These are phyloP conservation scores for Hypena proboscidalis DNA, from an alignment of 2,888 invertebrate genomes.

Conservation along the genomic window DNA sequence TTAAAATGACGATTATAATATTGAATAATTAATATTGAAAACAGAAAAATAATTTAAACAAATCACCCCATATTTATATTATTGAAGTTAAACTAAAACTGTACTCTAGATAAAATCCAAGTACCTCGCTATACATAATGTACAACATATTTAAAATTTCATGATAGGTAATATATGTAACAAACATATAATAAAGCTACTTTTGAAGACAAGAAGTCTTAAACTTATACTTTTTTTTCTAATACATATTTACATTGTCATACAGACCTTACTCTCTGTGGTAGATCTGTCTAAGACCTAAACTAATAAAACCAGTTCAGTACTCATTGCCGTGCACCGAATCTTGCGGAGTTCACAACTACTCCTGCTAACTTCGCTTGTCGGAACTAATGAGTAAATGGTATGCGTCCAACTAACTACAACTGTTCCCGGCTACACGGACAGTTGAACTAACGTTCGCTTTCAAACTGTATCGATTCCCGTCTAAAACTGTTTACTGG, in stretches of 20 bases:
- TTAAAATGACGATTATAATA: no score
- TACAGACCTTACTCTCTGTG: slow-evolving; percentile 30
- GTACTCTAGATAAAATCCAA: no score
- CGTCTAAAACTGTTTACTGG: slow-evolving; percentile 23
- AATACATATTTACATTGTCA: not conserved
- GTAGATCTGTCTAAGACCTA: slow-evolving; percentile 15
- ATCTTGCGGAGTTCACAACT: slow-evolving; percentile 41
- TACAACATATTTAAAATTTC: no score
- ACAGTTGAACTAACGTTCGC: slow-evolving; percentile 44
- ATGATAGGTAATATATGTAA: no score
- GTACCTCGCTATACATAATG: no score
- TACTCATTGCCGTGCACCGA: slow-evolving; percentile 40
- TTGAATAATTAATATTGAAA: no score
- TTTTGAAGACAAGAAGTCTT: no score
- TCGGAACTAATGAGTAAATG: slow-evolving; percentile 61
- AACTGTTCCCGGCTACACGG: slow-evolving; percentile 45
- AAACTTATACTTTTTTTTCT: no score
- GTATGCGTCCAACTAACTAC: slow-evolving; percentile 50
- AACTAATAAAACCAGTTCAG: slow-evolving; percentile 41
- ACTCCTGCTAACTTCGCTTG: slow-evolving; percentile 42
- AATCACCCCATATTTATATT: no score
- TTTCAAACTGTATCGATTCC: slow-evolving; percentile 42
- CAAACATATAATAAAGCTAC: no score
- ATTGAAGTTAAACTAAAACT: no score
- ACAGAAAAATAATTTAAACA: no score